Evolutionary conservation across 2,797 vertebrate genomes (phyloP).

Genomic region (Salarias fasciatus): DNA sequence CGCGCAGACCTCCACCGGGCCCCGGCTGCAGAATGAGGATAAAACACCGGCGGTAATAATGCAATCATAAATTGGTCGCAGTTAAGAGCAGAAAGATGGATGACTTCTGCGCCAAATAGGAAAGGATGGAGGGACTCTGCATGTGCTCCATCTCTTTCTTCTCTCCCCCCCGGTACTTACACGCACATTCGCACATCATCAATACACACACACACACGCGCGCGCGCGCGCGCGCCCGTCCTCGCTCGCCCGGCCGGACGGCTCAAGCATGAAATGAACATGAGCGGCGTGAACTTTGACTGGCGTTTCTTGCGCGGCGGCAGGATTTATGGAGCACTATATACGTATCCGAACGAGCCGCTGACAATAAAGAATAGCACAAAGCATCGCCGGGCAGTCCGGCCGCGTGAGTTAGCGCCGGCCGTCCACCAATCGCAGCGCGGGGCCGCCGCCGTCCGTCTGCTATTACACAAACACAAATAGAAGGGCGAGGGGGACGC

Average conservation of each 20-base stretch:
- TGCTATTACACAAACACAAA: conserved; percentile 65
- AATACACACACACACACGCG: conserved; percentile 52
- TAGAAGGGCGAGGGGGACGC: conserved; percentile 42
- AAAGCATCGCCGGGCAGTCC: conserved; percentile 51
- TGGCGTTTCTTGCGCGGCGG: conserved; percentile 73
- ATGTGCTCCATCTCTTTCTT: conserved; percentile 63
- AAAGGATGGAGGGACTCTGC: conserved; percentile 64
- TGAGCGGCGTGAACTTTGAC: conserved; percentile 82
- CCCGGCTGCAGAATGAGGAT: conserved; percentile 51
- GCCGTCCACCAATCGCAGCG: conserved; percentile 55
- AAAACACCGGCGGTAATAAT: conserved; percentile 68
- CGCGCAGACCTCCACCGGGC: conserved; percentile 52
- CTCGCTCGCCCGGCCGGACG: conserved; percentile 61
- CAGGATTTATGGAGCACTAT: conserved; percentile 77
- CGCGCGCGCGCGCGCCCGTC: conserved; percentile 1
- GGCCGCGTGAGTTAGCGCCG: conserved; percentile 48
- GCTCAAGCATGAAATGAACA: conserved; percentile 84
- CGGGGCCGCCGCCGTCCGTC: conserved; percentile 54
- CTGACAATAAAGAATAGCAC: conserved; percentile 70
- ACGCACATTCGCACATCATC: conserved; percentile 70
- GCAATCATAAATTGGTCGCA: conserved; percentile 76
- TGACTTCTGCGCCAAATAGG: conserved; percentile 65
- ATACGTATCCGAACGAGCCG: conserved; percentile 68
- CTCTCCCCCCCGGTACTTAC: conserved; percentile 59
- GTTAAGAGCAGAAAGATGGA: conserved; percentile 76